phyloP scores from a whole-genome alignment of 1,140 invertebrate genomes.

The Drosophila saltans region DNA sequence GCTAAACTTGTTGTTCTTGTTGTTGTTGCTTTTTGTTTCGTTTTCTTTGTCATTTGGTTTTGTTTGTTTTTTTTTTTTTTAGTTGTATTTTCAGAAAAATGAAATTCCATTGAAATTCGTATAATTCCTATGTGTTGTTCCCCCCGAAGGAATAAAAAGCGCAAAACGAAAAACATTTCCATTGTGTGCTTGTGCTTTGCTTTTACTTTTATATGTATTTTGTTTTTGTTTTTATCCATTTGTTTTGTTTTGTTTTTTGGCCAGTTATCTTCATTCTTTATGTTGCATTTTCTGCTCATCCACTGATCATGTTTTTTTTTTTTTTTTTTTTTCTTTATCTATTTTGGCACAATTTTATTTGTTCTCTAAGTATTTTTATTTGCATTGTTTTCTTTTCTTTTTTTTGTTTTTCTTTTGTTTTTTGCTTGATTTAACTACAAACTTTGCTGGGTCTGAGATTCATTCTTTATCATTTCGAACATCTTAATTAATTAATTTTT shows the following conservation, averaged over 20 bases:
- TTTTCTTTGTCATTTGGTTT: constrained; percentile 23
- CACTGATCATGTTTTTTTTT: neutral
- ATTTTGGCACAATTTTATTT: constrained; percentile 52
- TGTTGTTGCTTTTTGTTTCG: neutral
- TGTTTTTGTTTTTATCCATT: constrained; percentile 4
- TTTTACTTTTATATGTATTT: neutral
- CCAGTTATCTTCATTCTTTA: constrained; percentile 44
- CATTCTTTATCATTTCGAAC: neutral
- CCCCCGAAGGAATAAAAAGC: constrained; percentile 66
- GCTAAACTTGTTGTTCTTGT: constrained; percentile 27
- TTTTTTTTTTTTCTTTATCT: constrained; percentile 10
- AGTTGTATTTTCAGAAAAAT: constrained; percentile 63
- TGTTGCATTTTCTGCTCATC: neutral
- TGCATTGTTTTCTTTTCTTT: neutral
- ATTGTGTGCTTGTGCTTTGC: constrained; percentile 46
- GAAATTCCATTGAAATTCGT: constrained; percentile 75
- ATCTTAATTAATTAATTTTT: constrained; percentile 55
- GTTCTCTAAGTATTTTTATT: neutral
- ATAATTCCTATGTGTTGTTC: constrained; percentile 82
- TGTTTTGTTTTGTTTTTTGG: constrained; percentile 51
- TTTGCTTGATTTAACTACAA: constrained; percentile 51
- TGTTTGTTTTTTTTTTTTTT: constrained; percentile 38
- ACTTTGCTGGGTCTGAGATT: constrained; percentile 43
- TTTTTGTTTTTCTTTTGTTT: constrained; percentile 42
- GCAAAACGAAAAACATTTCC: constrained; percentile 45